Base-by-base conservation (phyloP, 2,888 invertebrate genomes). In the Anodontia alba region DNA sequence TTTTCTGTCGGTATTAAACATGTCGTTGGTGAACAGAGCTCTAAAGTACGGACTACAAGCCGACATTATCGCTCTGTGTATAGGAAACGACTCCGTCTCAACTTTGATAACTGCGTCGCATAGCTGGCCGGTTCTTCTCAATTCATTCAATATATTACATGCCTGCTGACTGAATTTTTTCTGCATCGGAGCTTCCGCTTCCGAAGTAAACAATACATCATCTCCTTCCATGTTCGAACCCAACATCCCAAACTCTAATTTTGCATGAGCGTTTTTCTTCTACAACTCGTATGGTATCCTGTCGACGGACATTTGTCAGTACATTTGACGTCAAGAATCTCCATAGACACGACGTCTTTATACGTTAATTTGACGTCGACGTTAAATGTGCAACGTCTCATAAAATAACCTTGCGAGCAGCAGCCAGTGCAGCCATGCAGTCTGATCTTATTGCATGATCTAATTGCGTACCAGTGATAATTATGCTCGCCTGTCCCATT, bases 11-110 rank as follows among this genome's bases (percentile, higher is more conserved):
- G 90, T 90, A 68, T 90, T 89, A 67, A 89, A 90, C 87, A 97
- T 95, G 20, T 96, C 96, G 83, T 97, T 97, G 73, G 97, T 98
- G 94, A 98, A 98, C 43, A 98, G 95, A 66, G 97, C 97, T 94
- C 97, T 97, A 95, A 98, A 98, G 95, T 98, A 98, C 54, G 97
- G 96, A 93, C 98, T 98, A 95, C 98, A 97, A 77, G 98, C 97
- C 0, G 93, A 93, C 91, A 94, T 86, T 78, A 94, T 93, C 77
- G 93, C 93, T n/a, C 94, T 96, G 95, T 98, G 98, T 74, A 98
- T 97, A 51, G 97, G 97, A 93, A 98, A 97, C 84, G 96, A 95
- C 73, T 96, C 96, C 81, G 97, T 97, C 94, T 98, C 98, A 90
- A 97, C 97, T 76, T 97, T 96, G 86, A 97, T 96, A 51, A 97